Base-by-base conservation (phyloP, 23 tunicate species). In the Trididemnum miniatum region DNA sequence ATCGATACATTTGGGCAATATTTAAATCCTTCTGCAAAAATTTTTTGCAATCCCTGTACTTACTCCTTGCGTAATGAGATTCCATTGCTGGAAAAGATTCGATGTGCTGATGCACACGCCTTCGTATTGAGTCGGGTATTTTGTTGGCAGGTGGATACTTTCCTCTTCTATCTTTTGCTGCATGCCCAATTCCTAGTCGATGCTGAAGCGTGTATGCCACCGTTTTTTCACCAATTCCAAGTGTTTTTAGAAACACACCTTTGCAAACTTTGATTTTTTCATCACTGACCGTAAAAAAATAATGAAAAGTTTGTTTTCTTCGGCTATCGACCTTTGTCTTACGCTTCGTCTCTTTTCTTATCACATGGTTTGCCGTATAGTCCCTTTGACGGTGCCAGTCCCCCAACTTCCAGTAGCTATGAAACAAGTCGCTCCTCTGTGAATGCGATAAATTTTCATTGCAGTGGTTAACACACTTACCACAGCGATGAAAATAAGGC, bases 221-320 rank as follows among this genome's bases (percentile, higher is more conserved):
- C 15, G 67, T 62, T 26, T 62, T 62, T 62, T 62, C 67, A 62
- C 29, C 29, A 62, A 62, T 62, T 62, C 29, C 67, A 22, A 62
- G 67, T 4, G 67, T 62, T 3, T n/a, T 62, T 22, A 62, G 67
- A 24, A 62, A 62, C 23, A 62, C 67, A 62, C 25, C 67, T n/a
- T 62, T 62, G 67, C 67, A 22, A 20, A 62, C 67, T n/a, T 62
- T 62, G 54, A 62, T 62, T 62, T n/a, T 62, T 62, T 22, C 26
- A 4, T 62, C 67, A 12, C n/a, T 22, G 26, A 62, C 67, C 15
- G 67, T 24, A 24, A 62, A 62, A 62, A 62, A 62, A n/a, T 62
- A 20, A 12, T 62, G 67, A 24, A 62, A 62, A 62, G 67, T 62
- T 5, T 62, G 67, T 4, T 62, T 62, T 62, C 29, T 22, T n/a